phyloP scores from a whole-genome alignment of 2,113 vertebrate species.

The Stomatorhinus ivindoensis region DNA sequence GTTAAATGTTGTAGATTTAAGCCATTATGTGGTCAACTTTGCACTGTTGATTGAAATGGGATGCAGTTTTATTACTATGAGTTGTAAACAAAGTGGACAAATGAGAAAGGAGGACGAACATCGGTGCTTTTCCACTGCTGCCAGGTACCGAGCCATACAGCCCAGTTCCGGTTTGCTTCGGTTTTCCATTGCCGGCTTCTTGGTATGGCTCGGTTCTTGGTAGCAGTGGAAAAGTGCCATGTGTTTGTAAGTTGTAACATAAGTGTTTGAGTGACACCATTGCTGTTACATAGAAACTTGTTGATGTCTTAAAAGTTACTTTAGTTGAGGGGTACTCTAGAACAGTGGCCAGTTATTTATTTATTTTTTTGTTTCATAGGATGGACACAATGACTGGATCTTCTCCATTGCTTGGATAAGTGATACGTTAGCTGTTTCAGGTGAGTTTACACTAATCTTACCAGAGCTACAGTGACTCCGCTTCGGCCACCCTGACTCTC shows the following conservation, averaged over 20 bases:
- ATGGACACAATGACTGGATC: conserved; percentile 98
- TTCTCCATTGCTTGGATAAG: conserved; percentile 99
- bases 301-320: not conserved
- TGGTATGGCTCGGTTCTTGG: not conserved
- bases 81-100: not conserved
- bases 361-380: conserved; percentile 53
- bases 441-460: conserved; percentile 53
- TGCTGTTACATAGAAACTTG: not conserved
- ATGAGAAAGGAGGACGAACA: not conserved
- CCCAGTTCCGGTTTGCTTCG: not conserved
- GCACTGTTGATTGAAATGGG: not conserved
- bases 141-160: not conserved
- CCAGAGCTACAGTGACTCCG: not conserved
- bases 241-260: not conserved
- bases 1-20: not conserved
- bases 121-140: not conserved
- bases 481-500: not conserved
- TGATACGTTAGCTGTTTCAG: conserved; percentile 93
- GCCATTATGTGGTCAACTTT: not conserved
- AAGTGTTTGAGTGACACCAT: not conserved
- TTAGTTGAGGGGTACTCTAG: not conserved
- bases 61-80: not conserved
- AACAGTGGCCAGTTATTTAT: conserved; percentile 25
- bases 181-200: not conserved
- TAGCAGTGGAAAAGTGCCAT: not conserved